A percentile compares a stretch with the other conserved stretches of the same genome.
Evolutionary conservation across 2,888 invertebrate genomes (phyloP).

Genomic region (Ferrisia virgata): DNA sequence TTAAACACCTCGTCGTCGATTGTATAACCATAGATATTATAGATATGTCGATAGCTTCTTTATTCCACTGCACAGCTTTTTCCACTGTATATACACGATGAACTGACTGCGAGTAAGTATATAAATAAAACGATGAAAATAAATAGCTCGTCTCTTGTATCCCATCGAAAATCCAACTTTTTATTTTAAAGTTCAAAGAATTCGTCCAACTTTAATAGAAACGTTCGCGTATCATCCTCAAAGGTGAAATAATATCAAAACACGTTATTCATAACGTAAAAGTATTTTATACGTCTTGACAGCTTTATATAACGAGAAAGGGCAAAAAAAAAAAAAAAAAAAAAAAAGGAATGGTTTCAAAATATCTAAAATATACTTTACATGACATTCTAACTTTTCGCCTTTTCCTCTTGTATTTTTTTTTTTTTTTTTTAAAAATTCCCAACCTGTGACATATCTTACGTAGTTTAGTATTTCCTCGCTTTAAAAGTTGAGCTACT

Average conservation of each 20-base stretch:
- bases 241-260: conserved; percentile 13
- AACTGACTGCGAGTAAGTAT: too few species aligned
- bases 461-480: background rate
- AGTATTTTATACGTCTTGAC: conserved; percentile 4
- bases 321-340: background rate
- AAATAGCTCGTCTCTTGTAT: conserved; percentile 4
- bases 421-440: background rate
- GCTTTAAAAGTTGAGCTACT: background rate
- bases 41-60: too few species aligned
- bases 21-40: background rate
- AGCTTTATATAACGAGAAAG: background rate
- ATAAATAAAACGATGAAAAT: conserved; percentile 20
- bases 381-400: background rate
- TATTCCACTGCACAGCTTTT: background rate
- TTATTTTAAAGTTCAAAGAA: background rate
- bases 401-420: background rate
- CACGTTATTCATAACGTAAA: conserved; percentile 20
- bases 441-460: background rate
- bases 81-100: background rate
- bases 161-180: background rate
- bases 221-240: conserved; percentile 15
- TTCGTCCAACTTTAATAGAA: conserved; percentile 30
- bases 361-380: conserved; percentile 19
- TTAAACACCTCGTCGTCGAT: background rate
- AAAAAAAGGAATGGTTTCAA: background rate